Percentiles rank a stretch among this genome's conserved stretches.
phyloP scores from a whole-genome alignment of 2,888 invertebrate genomes.

The Allolobophora icterica region DNA sequence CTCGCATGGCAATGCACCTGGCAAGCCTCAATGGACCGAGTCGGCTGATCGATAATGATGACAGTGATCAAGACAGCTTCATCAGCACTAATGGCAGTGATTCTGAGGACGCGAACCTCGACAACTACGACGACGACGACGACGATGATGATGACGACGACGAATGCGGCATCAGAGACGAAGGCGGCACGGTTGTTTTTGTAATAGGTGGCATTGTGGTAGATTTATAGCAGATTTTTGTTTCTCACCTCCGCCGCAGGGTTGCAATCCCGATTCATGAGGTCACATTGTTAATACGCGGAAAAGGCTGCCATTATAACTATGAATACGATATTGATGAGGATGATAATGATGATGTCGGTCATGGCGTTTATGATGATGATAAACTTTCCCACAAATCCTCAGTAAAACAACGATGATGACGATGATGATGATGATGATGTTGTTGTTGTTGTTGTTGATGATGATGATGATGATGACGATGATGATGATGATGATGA shows the following conservation, averaged over 20 bases:
- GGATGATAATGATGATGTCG: not conserved
- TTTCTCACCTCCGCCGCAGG: too few relatives aligned
- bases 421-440: not conserved
- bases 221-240: too few relatives aligned
- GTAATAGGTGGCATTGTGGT: too few relatives aligned
- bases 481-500: not conserved
- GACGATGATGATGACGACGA: not conserved
- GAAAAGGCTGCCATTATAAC: not conserved
- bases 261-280: too few relatives aligned
- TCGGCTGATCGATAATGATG: not conserved
- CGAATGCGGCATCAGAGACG: too few relatives aligned
- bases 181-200: too few relatives aligned
- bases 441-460: too few relatives aligned
- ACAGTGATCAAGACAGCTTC: not conserved
- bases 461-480: not conserved
- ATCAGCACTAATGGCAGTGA: not conserved
- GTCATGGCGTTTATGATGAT: too few relatives aligned
- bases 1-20: not conserved
- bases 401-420: not conserved
- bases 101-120: not conserved
- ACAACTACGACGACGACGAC: not conserved
- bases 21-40: not conserved
- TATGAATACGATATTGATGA: not conserved
- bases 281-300: too few relatives aligned
- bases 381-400: too few relatives aligned